These are phyloP conservation scores for Pseudopipra pipra DNA, from an alignment of 2,113 vertebrate species.

Conservation along the genomic window DNA sequence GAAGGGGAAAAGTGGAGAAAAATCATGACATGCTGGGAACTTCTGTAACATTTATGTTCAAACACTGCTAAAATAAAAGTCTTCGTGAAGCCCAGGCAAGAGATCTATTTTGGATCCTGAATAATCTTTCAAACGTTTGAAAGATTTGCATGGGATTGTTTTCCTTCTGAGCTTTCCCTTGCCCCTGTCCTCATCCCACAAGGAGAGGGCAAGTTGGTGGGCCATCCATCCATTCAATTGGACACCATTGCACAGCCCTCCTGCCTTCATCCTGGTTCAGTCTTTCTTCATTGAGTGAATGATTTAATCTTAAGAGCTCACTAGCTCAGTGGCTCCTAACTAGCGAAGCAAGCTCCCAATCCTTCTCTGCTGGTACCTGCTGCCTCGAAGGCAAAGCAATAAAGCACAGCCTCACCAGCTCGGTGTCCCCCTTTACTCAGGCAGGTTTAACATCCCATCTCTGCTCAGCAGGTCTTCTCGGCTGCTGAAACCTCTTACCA, in stretches of 20 bases:
- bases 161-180: not conserved
- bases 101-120: not conserved
- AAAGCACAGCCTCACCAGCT: fast-evolving
- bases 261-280: not conserved
- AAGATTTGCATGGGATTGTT: not conserved
- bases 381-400: not conserved
- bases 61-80: not conserved
- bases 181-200: not conserved
- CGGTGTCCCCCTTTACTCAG: not conserved
- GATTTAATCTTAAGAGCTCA: not conserved
- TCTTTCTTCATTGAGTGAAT: not conserved
- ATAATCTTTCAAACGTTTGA: not conserved
- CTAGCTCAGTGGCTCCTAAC: not conserved
- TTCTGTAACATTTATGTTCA: not conserved
- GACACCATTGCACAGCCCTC: not conserved
- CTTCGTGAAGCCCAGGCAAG: not conserved
- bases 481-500: not conserved
- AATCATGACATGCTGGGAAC: not conserved
- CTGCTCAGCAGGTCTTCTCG: not conserved
- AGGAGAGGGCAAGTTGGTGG: not conserved
- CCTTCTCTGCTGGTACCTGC: not conserved
- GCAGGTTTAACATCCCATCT: not conserved
- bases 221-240: fast-evolving
- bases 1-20: not conserved
- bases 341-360: not conserved